These are phyloP conservation scores for Andrena camellia DNA, from an alignment of 2,888 invertebrate genomes.

Conservation along the genomic window DNA sequence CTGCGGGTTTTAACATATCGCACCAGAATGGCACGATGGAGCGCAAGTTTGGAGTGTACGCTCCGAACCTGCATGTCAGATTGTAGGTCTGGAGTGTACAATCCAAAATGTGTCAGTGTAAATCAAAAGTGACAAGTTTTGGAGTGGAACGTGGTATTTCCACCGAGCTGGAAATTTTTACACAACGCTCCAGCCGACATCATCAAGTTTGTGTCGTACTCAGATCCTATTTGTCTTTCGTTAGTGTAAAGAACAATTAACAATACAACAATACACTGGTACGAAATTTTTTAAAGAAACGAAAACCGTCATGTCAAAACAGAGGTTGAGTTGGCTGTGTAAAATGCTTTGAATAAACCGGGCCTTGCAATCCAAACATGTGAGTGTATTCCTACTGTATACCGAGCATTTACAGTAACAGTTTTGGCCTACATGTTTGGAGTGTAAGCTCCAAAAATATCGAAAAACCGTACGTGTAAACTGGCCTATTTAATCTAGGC, in stretches of 20 bases:
- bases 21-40: neutral
- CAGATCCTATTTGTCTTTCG: neutral
- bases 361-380: neutral
- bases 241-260: neutral
- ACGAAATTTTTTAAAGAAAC: neutral
- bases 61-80: neutral
- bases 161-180: neutral
- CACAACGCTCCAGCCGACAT: neutral
- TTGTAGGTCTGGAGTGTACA: neutral
- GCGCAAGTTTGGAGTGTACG: neutral
- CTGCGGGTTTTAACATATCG: neutral
- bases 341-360: neutral
- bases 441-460: too few species aligned
- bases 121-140: neutral
- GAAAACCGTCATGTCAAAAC: neutral
- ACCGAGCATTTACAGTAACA: neutral
- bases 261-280: neutral
- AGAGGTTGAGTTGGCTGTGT: neutral
- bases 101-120: neutral
- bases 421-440: constrained; percentile 3
- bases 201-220: neutral
- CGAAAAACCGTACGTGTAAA: too few species aligned
- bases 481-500: too few species aligned
- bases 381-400: too few species aligned
- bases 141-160: neutral